Evolutionary conservation across 23 tunicate species (phyloP), one percentile per base, ranked within the genome.

Genomic region (Ascidia mentula): DNA sequence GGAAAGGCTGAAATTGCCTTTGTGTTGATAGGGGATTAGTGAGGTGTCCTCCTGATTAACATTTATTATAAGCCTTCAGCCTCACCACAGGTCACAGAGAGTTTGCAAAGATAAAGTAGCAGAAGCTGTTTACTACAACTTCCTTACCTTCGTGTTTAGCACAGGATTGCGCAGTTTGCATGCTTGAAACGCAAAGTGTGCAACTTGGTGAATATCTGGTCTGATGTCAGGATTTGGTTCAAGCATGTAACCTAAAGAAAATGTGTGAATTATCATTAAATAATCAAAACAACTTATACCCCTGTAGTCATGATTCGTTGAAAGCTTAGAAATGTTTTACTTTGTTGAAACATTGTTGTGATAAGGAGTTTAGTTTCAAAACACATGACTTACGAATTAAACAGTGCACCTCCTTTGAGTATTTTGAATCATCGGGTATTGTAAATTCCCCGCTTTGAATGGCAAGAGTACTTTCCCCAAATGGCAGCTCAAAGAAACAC

Each of bases 201-300:
- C 97, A 46, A 96, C 92, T 88, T 96, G 99, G 76, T 35, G 91
- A 45, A 96, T 96, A 76, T 96, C 97, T 28, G 99, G 99, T 18
- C 99, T 73, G 34, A 28, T 71, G 38, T 91, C 90, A 4, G 94
- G 90, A 40, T 96, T 77, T 8, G 96, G 92, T 77, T 91, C 96
- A 35, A 96, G 79, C 92, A 93, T 87, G 74, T 87, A 93, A 34
- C 98, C 82, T 88, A 72, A 37, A 22, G 0, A 53, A 53, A 9
- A 9, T 53, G 22, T 53, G 13, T n/a, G n/a, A n/a, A n/a, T n/a
- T n/a, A n/a, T n/a, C n/a, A n/a, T n/a, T n/a, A n/a, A n/a, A n/a
- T n/a, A n/a, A n/a, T n/a, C n/a, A n/a, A n/a, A n/a, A n/a, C n/a
- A n/a, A n/a, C n/a, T n/a, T n/a, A n/a, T n/a, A n/a, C n/a, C n/a